phyloP scores from a whole-genome alignment of 2,888 invertebrate genomes.

The Pyralis farinalis region DNA sequence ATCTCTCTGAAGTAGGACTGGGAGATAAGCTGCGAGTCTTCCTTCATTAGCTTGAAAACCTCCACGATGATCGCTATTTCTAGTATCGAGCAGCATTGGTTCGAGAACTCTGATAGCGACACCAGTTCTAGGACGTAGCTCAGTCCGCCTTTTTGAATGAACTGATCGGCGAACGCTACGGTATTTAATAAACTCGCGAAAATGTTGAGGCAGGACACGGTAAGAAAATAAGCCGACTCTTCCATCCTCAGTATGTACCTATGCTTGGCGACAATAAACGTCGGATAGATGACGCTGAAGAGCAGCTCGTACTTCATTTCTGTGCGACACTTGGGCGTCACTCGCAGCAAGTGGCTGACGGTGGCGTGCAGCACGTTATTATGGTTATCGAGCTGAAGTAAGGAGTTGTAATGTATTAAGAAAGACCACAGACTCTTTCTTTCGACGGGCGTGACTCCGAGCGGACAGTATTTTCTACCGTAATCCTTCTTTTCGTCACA shows the following conservation, averaged over 20 bases:
- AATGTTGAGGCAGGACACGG: constrained; percentile 81
- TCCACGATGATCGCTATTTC: constrained; percentile 83
- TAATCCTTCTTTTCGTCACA: constrained; percentile 43
- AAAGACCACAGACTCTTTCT: constrained; percentile 77
- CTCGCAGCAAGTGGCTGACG: constrained; percentile 79
- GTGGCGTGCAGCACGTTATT: constrained; percentile 76
- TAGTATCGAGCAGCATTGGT: constrained; percentile 81
- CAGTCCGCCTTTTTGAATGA: constrained; percentile 79
- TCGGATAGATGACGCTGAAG: constrained; percentile 82
- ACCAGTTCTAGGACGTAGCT: constrained; percentile 79
- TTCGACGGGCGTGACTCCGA: constrained; percentile 46
- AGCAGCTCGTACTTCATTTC: constrained; percentile 80
- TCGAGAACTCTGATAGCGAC: constrained; percentile 75
- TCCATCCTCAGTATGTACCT: constrained; percentile 65
- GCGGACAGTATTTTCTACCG: constrained; percentile 45
- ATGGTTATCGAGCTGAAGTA: constrained; percentile 78
- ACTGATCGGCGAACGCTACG: constrained; percentile 79
- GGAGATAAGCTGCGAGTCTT: constrained; percentile 36
- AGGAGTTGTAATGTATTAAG: constrained; percentile 78
- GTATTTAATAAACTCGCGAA: constrained; percentile 81
- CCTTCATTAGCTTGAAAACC: constrained; percentile 70
- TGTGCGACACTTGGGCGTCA: constrained; percentile 77
- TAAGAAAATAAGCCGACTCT: constrained; percentile 78
- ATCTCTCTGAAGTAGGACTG: constrained; percentile 53
- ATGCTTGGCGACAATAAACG: constrained; percentile 78